Evolutionary conservation across 2,113 vertebrate genomes (phyloP).

Genomic region (human (Homo sapiens)): GRCh38 chr17:79113501-79114000

Average conservation of each 20-base stretch:
- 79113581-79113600: fast-evolving
- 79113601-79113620: fast-evolving
- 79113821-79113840: fast-evolving
- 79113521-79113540: fast-evolving
- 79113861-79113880: background rate
- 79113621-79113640: fast-evolving
- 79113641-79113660: background rate
- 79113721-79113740: too few relatives aligned
- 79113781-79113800: background rate
- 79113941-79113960: fast-evolving
- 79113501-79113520: fast-evolving
- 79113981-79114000: background rate
- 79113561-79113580: fast-evolving
- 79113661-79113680: background rate
- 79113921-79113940: background rate
- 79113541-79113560: fast-evolving
- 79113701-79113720: background rate
- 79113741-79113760: background rate
- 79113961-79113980: too few relatives aligned
- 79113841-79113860: fast-evolving
- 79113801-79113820: background rate
- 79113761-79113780: fast-evolving
- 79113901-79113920: fast-evolving
- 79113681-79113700: background rate
- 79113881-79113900: fast-evolving